Evolutionary conservation across 2,113 vertebrate species (phyloP).

Genomic region (Rafetus swinhoei): DNA sequence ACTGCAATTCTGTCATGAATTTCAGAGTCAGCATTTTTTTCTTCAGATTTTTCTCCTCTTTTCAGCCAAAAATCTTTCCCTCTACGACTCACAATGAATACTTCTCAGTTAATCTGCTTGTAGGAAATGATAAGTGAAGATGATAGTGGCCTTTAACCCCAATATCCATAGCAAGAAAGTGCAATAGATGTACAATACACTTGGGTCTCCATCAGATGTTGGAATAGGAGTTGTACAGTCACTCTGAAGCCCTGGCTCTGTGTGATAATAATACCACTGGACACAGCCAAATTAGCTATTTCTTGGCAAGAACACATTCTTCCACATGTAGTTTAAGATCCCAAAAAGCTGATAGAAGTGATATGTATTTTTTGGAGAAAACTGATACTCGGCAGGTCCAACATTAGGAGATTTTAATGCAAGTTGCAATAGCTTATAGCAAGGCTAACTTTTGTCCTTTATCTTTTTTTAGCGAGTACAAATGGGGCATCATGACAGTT

Average conservation of each 20-base stretch:
- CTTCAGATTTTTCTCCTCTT: slow-evolving; percentile 12
- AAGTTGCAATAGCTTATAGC: neutral
- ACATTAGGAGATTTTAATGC: neutral
- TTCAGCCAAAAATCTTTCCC: neutral
- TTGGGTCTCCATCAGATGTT: neutral
- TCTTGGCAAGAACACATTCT: neutral
- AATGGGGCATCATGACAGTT: neutral
- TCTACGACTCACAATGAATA: neutral
- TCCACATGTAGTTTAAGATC: neutral
- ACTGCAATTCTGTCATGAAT: slow-evolving; percentile 33
- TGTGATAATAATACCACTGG: neutral
- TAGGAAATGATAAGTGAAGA: neutral
- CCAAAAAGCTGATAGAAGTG: neutral
- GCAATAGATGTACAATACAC: neutral
- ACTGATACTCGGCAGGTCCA: neutral
- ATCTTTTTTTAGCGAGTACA: slow-evolving; percentile 1
- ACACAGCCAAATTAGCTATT: slow-evolving; percentile 14
- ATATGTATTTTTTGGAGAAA: neutral
- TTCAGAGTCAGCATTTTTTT: slow-evolving; percentile 39
- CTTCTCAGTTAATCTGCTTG: neutral
- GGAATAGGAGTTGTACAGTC: neutral
- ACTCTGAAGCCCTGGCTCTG: neutral
- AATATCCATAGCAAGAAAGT: neutral
- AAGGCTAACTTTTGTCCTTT: neutral
- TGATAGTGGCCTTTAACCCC: neutral